Percentiles rank a stretch among this genome's conserved stretches.
Conservation (phyloP, 1,140 invertebrate genomes). For the Drosophila willistoni region DNA sequence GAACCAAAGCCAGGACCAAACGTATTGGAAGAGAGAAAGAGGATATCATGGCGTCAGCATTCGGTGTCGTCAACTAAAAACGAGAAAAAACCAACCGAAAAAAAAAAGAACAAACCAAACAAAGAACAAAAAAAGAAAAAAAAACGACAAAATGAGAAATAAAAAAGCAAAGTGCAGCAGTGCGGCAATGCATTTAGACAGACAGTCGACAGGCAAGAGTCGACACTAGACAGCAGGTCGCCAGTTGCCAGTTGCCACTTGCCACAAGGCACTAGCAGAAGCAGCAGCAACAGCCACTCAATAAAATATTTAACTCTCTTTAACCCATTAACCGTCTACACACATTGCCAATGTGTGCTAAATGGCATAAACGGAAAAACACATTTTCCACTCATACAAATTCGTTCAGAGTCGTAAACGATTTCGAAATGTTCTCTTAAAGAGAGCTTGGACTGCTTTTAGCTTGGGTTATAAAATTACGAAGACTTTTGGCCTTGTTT, state of each 20-base stretch:
- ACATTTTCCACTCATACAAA: constrained; percentile 2
- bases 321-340: constrained; percentile 16
- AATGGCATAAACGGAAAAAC: background rate
- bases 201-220: constrained; percentile 38
- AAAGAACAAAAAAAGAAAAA: constrained; percentile 4
- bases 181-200: constrained; percentile 69
- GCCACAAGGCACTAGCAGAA: background rate
- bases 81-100: background rate
- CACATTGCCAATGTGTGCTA: background rate
- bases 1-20: constrained; percentile 15
- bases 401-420: background rate
- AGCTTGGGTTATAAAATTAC: no score
- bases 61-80: constrained; percentile 39
- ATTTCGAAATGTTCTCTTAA: no score
- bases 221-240: constrained; percentile 22
- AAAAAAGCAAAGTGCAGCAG: constrained; percentile 59
- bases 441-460: no score
- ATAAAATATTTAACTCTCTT: constrained; percentile 21
- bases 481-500: no score
- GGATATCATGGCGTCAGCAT: constrained; percentile 55
- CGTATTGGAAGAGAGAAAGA: constrained; percentile 8
- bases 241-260: constrained; percentile 13
- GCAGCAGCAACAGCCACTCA: background rate
- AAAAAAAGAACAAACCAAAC: constrained; percentile 13
- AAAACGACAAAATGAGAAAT: constrained; percentile 14